These are phyloP conservation scores for Hylomyscus alleni DNA, from an alignment of 2,797 vertebrate genomes.

Conservation along the genomic window DNA sequence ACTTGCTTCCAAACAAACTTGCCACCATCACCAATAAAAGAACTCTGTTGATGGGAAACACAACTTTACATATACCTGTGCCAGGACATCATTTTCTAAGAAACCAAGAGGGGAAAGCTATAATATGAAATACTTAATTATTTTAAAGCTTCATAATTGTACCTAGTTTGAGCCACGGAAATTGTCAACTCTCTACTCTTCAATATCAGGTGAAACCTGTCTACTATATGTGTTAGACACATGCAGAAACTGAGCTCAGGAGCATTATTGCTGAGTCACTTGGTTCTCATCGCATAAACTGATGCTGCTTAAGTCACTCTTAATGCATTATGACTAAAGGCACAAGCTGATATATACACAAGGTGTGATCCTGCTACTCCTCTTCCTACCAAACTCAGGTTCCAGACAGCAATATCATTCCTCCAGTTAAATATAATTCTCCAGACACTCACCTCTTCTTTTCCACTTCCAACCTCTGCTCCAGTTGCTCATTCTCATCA, in stretches of 20 bases:
- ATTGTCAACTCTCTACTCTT: slow-evolving; percentile 6
- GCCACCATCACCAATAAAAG: slow-evolving; percentile 1
- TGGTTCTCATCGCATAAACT: background rate
- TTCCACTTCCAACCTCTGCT: background rate
- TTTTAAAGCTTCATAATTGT: slow-evolving; percentile 29
- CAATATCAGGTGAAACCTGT: background rate
- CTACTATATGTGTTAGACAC: background rate
- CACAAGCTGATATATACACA: background rate
- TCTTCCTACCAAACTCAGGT: background rate
- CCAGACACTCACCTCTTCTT: background rate
- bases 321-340: background rate
- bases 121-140: background rate
- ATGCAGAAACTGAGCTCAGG: background rate
- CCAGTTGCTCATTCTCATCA: background rate
- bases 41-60: background rate
- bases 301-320: background rate
- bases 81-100: background rate
- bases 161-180: background rate
- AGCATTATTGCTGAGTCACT: background rate
- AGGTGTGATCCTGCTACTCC: background rate
- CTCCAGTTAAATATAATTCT: background rate
- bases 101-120: background rate
- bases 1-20: background rate
- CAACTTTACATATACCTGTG: background rate
- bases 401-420: background rate